Evolutionary conservation across 2,113 vertebrate genomes (phyloP), one percentile per base, ranked within the genome.

Genomic region (Ptychochromis oligacanthus): DNA sequence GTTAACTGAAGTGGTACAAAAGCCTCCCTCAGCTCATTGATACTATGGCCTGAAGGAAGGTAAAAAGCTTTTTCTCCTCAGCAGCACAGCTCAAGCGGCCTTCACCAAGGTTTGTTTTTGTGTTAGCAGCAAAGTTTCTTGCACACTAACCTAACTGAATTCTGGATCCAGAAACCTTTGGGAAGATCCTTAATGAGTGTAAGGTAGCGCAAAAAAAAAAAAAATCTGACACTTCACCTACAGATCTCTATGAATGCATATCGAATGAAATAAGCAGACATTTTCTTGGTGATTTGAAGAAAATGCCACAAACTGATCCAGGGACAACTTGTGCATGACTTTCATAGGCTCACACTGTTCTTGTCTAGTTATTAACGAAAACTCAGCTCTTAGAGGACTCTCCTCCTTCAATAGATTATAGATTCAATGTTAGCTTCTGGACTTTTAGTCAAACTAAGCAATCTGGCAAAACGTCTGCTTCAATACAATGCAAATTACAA

Each of bases 111-210:
- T 18, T 62, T 60, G 1, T 60, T 0, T 20, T 2, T 59, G 2
- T 34, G 18, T 61, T 34, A 36, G 36, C 28, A 20, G 9, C 8
- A 20, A 34, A 20, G 20, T 55, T 55, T n/a, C 59, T 61, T 61
- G 11, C 10, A 61, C 6, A 4, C 59, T 17, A 61, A 34, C 28
- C 10, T 62, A 38, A 38, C 18, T n/a, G 18, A 62, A 34, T 20
- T 61, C 31, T 0, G 0, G 10, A n/a, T 20, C 18, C 31, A 62
- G 20, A 36, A 62, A 62, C 12, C 60, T 36, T 13, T 36, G 28
- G 59, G 10, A n/a, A 4, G 4, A 26, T 36, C 34, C 31, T 34
- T 15, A 60, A 11, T 17, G 3, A 61, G 59, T 0, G 0, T 10
- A 20, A 61, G 20, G 28, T 34, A n/a, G n/a, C n/a, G n/a, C n/a